A percentile compares a stretch with the other conserved stretches of the same genome.
Conservation (phyloP, 64 coral and sea anemone species). For the Pocillopora verrucosa region DNA sequence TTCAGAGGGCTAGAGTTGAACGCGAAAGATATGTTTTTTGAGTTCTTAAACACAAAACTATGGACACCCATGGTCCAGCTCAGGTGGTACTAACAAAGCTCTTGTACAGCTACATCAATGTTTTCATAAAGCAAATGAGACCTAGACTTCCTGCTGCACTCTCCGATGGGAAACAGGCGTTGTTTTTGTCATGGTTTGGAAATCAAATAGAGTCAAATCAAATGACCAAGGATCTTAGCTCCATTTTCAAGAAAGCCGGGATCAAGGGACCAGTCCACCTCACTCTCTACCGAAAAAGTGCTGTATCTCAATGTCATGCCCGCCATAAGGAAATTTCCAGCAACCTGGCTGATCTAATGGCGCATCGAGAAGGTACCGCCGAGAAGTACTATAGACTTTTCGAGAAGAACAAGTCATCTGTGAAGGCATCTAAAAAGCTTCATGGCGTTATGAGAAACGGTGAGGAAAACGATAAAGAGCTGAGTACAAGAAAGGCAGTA, state of each 20-base stretch:
- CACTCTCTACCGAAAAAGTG: conserved; percentile 59
- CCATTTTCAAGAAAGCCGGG: conserved; percentile 56
- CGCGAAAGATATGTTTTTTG: too few relatives aligned
- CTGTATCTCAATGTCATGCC: conserved; percentile 30
- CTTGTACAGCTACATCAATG: conserved; percentile 59
- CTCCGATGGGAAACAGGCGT: not conserved
- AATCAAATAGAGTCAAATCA: conserved; percentile 58
- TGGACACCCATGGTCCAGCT: conserved; percentile 74
- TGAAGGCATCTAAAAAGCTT: too few relatives aligned
- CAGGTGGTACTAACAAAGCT: conserved; percentile 45
- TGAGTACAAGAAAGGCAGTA: too few relatives aligned
- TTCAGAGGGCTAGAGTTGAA: too few relatives aligned
- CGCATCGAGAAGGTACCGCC: too few relatives aligned
- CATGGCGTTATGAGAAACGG: too few relatives aligned
- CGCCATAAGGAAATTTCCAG: not conserved
- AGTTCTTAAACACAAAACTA: too few relatives aligned
- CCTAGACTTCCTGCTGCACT: not conserved
- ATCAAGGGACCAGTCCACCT: conserved; percentile 25
- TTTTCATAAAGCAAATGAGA: conserved; percentile 45
- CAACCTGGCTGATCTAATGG: too few relatives aligned
- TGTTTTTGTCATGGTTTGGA: conserved; percentile 68
- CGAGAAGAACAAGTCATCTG: too few relatives aligned
- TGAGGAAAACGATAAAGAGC: too few relatives aligned
- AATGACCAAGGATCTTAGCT: conserved; percentile 43
- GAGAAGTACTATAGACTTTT: too few relatives aligned